Evolutionary conservation across 2,113 vertebrate genomes (phyloP).

Genomic region (Rhineura floridana): DNA sequence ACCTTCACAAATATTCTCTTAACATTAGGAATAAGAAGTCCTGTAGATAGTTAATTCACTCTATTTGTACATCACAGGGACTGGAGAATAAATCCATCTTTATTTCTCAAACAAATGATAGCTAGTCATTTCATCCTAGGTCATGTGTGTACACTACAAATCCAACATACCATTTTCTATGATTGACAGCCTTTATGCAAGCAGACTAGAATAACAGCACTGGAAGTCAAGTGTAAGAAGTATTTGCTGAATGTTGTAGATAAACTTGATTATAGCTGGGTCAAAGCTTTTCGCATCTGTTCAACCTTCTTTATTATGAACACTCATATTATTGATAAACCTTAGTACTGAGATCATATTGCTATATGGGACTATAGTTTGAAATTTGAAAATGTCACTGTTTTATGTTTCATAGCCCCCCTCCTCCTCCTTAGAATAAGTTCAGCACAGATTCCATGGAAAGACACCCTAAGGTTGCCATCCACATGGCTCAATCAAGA

Average conservation of each 20-base stretch:
- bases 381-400: background rate
- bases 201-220: background rate
- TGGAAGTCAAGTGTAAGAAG: constrained; percentile 2
- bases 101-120: constrained; percentile 11
- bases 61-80: background rate
- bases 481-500: background rate
- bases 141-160: background rate
- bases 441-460: background rate
- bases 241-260: constrained; percentile 3
- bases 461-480: background rate
- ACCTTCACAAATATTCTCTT: background rate
- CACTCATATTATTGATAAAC: background rate
- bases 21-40: constrained; percentile 5
- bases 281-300: background rate
- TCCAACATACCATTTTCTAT: constrained; percentile 2
- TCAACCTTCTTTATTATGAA: background rate
- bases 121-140: background rate
- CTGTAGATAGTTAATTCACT: background rate
- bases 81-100: constrained; percentile 12
- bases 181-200: background rate
- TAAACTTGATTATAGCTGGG: background rate
- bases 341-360: background rate
- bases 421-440: background rate
- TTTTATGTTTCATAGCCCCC: background rate
- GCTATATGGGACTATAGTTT: background rate